Evolutionary conservation across 2,113 vertebrate species (phyloP).

Genomic region (Caranx ignobilis): DNA sequence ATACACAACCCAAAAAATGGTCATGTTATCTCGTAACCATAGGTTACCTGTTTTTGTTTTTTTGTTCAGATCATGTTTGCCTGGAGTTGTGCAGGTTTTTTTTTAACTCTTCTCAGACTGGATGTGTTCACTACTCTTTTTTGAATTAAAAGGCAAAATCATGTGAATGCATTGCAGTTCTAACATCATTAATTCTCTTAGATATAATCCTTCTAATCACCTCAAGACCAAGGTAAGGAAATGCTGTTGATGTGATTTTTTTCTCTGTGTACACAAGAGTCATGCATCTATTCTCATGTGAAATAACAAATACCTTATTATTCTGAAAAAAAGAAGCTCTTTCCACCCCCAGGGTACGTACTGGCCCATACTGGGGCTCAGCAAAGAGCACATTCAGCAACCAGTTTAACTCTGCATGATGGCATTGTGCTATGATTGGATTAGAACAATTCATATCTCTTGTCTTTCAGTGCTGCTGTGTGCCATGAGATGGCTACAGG

Average conservation of each 20-base stretch:
- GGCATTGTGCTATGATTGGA: conserved; percentile 20
- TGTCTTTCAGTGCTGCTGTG: neutral
- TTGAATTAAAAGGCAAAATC: neutral
- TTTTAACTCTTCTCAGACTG: neutral
- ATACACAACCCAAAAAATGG: too few species aligned
- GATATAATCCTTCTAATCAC: conserved; percentile 54
- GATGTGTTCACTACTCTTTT: neutral
- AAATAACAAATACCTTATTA: conserved; percentile 43
- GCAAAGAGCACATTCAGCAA: conserved; percentile 22
- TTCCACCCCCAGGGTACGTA: conserved; percentile 21
- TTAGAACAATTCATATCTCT: conserved; percentile 34
- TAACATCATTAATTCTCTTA: conserved; percentile 13
- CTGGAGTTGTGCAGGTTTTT: neutral
- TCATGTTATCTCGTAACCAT: too few species aligned
- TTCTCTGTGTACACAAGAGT: neutral
- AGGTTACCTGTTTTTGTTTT: too few species aligned
- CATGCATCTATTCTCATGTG: conserved; percentile 3
- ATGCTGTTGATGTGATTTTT: conserved; percentile 13
- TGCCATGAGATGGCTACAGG: conserved; percentile 13
- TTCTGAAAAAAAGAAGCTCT: conserved; percentile 33
- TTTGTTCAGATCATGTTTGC: too few species aligned
- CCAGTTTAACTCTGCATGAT: conserved; percentile 24
- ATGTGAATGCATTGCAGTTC: conserved; percentile 12
- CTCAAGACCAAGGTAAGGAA: conserved; percentile 22
- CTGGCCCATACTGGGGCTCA: conserved; percentile 4